Evolutionary conservation across 2,888 invertebrate species (phyloP).

Genomic region (Frankliniella intonsa): DNA sequence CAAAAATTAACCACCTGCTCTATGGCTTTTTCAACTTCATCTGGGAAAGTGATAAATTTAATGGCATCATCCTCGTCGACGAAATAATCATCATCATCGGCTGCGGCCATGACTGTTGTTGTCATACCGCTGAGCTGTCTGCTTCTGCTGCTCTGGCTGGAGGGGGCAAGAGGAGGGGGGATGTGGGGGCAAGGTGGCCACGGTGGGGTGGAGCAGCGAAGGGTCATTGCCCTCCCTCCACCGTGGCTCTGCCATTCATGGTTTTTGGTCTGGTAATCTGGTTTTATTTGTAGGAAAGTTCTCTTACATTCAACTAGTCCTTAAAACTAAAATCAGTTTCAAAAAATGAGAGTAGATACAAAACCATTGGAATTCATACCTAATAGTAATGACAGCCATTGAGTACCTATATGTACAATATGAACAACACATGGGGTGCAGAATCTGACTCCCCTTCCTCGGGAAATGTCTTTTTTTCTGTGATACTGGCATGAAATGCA

Average conservation of each 20-base stretch:
- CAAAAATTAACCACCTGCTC: conserved; percentile 58
- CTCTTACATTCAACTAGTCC: too few species aligned
- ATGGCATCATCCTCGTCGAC: conserved; percentile 50
- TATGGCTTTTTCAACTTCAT: conserved; percentile 83
- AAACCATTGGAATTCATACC: too few species aligned
- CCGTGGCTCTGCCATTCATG: too few species aligned
- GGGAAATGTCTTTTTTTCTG: too few species aligned
- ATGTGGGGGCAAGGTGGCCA: background rate
- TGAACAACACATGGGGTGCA: background rate
- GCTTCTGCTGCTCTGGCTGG: background rate
- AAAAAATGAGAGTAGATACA: too few species aligned
- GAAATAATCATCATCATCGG: conserved; percentile 45
- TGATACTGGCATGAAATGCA: too few species aligned
- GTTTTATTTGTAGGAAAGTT: too few species aligned
- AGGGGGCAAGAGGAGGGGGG: background rate
- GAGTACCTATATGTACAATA: background rate
- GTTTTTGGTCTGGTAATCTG: too few species aligned
- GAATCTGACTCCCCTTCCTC: background rate
- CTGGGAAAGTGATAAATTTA: conserved; percentile 61
- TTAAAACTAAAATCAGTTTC: background rate
- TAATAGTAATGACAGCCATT: too few species aligned
- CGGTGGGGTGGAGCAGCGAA: too few species aligned
- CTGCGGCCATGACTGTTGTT: conserved; percentile 30
- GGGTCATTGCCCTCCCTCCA: background rate
- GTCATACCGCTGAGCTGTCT: background rate